Evolutionary conservation across 2,888 invertebrate genomes (phyloP).

Genomic region (Nipponacmea schrenckii): DNA sequence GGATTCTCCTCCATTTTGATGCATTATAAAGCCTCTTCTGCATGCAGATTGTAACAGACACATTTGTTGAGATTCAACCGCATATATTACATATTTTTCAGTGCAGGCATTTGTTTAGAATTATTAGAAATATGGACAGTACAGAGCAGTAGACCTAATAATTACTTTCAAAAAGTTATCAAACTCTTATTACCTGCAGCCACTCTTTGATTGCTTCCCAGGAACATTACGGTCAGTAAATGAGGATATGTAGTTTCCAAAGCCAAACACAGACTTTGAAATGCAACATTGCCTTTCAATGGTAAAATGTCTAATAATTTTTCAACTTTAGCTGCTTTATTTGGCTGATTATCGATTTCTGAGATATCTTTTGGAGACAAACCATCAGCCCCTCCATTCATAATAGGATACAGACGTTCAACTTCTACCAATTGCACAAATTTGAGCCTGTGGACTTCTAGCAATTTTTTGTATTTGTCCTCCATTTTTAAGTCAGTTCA

Average conservation of each 20-base stretch:
- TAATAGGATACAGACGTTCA: conserved; percentile 45
- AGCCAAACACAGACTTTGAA: conserved; percentile 48
- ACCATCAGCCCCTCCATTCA: conserved; percentile 47
- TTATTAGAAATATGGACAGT: too few species aligned
- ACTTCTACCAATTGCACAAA: conserved; percentile 48
- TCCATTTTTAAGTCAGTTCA: conserved; percentile 35
- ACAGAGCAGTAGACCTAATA: too few species aligned
- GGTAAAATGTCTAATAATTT: conserved; percentile 53
- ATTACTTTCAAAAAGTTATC: too few species aligned
- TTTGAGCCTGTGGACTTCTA: conserved; percentile 50
- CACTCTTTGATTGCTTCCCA: conserved; percentile 36
- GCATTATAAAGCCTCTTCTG: too few species aligned
- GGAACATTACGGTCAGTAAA: conserved; percentile 55
- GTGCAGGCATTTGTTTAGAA: too few species aligned
- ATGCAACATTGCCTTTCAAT: conserved; percentile 48
- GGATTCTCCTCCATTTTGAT: too few species aligned
- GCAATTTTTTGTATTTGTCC: conserved; percentile 52
- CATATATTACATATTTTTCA: too few species aligned
- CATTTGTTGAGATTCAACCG: too few species aligned
- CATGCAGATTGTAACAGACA: too few species aligned
- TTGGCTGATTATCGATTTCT: conserved; percentile 48
- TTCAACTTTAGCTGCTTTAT: conserved; percentile 47
- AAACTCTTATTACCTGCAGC: conserved; percentile 22
- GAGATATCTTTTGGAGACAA: conserved; percentile 45
- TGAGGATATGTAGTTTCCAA: conserved; percentile 55